A percentile compares a stretch with the other conserved stretches of the same genome.
Conservation (phyloP, 1,140 invertebrate genomes). For the Holotrichia oblita region DNA sequence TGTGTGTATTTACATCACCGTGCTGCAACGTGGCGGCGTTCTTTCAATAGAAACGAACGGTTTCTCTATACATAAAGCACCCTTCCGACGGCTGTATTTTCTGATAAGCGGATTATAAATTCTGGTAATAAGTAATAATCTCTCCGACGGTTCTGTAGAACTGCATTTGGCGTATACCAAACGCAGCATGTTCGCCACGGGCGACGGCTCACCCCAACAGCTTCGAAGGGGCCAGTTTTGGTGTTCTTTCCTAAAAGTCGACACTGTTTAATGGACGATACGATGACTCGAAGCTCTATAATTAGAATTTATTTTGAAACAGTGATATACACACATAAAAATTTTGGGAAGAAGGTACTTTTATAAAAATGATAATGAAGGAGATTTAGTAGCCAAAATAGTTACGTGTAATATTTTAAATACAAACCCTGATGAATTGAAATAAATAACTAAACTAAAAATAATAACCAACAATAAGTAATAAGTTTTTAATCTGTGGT, state of each 20-base stretch:
- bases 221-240: background rate
- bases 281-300: background rate
- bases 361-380: too few relatives aligned
- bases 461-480: too few relatives aligned
- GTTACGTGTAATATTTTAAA: too few relatives aligned
- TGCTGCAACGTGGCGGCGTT: background rate
- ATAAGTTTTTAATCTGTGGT: too few relatives aligned
- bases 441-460: too few relatives aligned
- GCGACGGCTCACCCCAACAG: slow-evolving; percentile 8
- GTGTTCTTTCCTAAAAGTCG: background rate
- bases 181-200: slow-evolving; percentile 16
- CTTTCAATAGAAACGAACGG: background rate
- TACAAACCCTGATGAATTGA: too few relatives aligned
- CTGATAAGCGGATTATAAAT: slow-evolving; percentile 46
- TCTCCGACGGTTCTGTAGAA: slow-evolving; percentile 6
- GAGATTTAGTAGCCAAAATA: too few relatives aligned
- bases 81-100: slow-evolving; percentile 37
- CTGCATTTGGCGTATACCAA: slow-evolving; percentile 32
- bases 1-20: background rate
- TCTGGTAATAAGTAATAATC: slow-evolving; percentile 45
- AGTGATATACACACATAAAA: too few relatives aligned
- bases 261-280: slow-evolving; percentile 6
- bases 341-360: too few relatives aligned
- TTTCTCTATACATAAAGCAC: slow-evolving; percentile 1
- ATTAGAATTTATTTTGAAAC: too few relatives aligned